These are phyloP conservation scores for Epinephelus moara DNA, from an alignment of 2,113 vertebrate genomes.

Conservation along the genomic window DNA sequence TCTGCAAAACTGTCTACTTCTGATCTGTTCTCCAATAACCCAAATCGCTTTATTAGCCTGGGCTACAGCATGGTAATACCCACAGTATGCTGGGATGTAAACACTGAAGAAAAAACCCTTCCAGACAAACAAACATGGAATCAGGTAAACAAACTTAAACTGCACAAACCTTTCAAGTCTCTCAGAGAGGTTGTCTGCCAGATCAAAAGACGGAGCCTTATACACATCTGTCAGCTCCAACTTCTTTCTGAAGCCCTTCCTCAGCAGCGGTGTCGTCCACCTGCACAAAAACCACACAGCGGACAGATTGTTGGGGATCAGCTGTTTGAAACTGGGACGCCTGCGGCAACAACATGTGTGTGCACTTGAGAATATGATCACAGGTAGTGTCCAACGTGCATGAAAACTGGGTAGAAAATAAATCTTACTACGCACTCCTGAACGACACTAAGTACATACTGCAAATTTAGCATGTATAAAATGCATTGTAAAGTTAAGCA, in stretches of 20 bases:
- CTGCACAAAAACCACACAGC: conserved; percentile 77
- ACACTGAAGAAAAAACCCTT: not conserved
- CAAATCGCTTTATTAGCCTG: not conserved
- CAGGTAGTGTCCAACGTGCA: not conserved
- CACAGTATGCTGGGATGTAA: not conserved
- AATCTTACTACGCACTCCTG: not conserved
- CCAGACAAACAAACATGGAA: not conserved
- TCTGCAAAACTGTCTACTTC: not conserved
- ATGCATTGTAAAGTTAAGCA: not conserved
- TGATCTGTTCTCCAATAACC: not conserved
- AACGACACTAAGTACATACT: not conserved
- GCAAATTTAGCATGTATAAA: not conserved
- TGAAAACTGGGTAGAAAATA: not conserved
- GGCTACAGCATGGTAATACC: too few species aligned
- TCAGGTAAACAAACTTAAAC: not conserved
- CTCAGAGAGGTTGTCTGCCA: conserved; percentile 95
- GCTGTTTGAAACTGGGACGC: not conserved
- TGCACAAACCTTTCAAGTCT: conserved; percentile 92
- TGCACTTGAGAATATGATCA: not conserved
- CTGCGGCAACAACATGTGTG: not conserved
- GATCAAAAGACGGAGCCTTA: conserved; percentile 91
- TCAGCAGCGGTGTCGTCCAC: conserved; percentile 94
- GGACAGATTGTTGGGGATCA: not conserved
- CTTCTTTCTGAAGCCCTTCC: conserved; percentile 93
- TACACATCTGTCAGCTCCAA: conserved; percentile 94